These are phyloP conservation scores for Melitaea cinxia DNA, from an alignment of 1,140 invertebrate species.

Conservation along the genomic window DNA sequence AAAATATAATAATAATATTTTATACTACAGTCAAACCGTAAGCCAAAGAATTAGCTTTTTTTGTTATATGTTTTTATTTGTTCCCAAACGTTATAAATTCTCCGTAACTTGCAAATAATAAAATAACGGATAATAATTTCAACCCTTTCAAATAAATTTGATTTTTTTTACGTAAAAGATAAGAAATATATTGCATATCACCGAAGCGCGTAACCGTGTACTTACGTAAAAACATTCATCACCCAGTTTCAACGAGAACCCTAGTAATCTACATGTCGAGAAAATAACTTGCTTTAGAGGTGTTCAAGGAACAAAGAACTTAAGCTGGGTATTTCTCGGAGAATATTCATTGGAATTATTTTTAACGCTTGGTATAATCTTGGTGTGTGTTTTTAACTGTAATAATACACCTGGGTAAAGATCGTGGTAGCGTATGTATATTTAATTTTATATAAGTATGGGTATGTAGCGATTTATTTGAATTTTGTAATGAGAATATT, in stretches of 20 bases:
- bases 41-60: too few species aligned
- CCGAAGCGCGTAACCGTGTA: constrained; percentile 5
- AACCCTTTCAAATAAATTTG: not conserved
- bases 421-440: not conserved
- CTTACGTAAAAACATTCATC: constrained; percentile 32
- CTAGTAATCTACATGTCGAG: constrained; percentile 36
- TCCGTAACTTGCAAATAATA: not conserved
- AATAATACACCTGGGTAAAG: not conserved
- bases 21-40: too few species aligned
- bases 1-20: too few species aligned
- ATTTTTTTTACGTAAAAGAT: not conserved
- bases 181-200: constrained; percentile 1
- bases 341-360: not conserved
- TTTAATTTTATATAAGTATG: not conserved
- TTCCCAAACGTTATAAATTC: not conserved
- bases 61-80: not conserved
- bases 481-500: too few species aligned
- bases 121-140: not conserved
- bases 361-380: not conserved
- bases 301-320: constrained; percentile 15
- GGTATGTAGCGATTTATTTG: not conserved
- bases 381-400: not conserved
- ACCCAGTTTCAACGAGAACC: constrained; percentile 29
- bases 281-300: constrained; percentile 29
- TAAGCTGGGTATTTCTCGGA: constrained; percentile 9